Base-by-base conservation (phyloP, 92 coral and sea anemone genomes). In the Parazoanthus atlanticus region DNA sequence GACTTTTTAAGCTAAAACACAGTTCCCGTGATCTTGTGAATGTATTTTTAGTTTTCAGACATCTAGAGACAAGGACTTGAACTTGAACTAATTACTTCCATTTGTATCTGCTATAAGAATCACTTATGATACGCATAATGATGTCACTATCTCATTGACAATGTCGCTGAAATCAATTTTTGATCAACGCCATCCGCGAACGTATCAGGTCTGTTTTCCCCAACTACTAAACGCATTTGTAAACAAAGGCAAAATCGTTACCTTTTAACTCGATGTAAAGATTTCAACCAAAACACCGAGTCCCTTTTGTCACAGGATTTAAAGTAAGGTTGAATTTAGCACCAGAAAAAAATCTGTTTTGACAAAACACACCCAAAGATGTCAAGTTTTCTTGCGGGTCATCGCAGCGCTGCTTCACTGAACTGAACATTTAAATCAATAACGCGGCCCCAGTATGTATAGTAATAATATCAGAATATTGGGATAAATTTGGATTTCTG, bases 341-440 rank as follows among this genome's bases (percentile, higher is more conserved):
- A 84, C 87, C 87, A 84, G 87, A 84, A 69, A 84, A 29, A 80
- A 10, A 26, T 38, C 38, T 72, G 34, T 30, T 72, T 72, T 29
- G 67, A 33, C 31, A 38, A 76, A 76, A 38, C 76, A 72, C 76
- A 40, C 80, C 54, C 31, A 76, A 52, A 30, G 0, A 2, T 6
- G 70, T 23, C 13, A 11, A 56, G 84, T 33, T 56, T 33, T 34
- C 10, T 19, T 34, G 13, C 15, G 80, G 80, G 80, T 76, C 47
- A 33, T 28, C 19, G 38, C 31, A 29, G 31, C n/a, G 43, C 46
- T 32, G 11, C 21, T 74, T 34, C 40, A 34, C n/a, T n/a, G n/a
- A 61, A 56, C 69, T 32, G 41, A 73, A 32, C 28, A 31, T 1
- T 72, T 72, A 28, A n/a, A n/a, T 12, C 5, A 72, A 77, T 3